phyloP scores from a whole-genome alignment of 2,888 invertebrate species.

The Trichogramma dendrolimi region DNA sequence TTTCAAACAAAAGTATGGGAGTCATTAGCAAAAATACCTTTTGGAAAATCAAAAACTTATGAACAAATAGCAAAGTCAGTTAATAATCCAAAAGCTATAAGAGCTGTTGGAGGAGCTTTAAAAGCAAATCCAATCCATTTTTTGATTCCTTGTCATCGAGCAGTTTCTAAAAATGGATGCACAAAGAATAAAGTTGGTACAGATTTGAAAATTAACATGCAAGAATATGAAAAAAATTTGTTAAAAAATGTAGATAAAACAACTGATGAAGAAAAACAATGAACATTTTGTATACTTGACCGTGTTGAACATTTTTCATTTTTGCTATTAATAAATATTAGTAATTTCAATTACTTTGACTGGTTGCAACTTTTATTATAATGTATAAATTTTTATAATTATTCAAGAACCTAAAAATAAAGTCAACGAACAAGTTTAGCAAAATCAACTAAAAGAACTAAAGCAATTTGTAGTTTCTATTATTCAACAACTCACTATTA shows the following conservation, averaged over 20 bases:
- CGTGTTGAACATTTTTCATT: neutral
- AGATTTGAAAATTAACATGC: constrained; percentile 35
- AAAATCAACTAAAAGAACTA: too few species aligned
- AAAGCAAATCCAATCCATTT: constrained; percentile 40
- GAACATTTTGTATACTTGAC: too few species aligned
- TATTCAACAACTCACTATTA: too few species aligned
- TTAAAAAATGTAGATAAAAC: too few species aligned
- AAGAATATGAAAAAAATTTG: constrained; percentile 32
- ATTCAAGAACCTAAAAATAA: neutral
- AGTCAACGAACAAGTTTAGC: neutral
- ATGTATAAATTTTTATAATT: neutral
- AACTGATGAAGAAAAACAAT: too few species aligned
- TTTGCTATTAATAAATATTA: neutral
- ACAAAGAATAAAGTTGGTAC: constrained; percentile 41
- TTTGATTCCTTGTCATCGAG: constrained; percentile 46
- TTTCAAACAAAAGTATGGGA: constrained; percentile 45
- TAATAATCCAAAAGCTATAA: constrained; percentile 37
- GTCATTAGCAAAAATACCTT: constrained; percentile 35
- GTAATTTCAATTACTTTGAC: neutral
- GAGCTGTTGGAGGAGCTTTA: constrained; percentile 42
- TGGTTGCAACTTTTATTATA: neutral
- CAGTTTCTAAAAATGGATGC: constrained; percentile 36
- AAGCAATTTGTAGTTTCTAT: too few species aligned
- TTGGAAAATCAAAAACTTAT: constrained; percentile 37
- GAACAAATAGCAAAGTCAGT: constrained; percentile 37